Percentiles rank a stretch among this genome's conserved stretches.
phyloP scores from a whole-genome alignment of 2,113 vertebrate species.

The Chlamydotis undulata region DNA sequence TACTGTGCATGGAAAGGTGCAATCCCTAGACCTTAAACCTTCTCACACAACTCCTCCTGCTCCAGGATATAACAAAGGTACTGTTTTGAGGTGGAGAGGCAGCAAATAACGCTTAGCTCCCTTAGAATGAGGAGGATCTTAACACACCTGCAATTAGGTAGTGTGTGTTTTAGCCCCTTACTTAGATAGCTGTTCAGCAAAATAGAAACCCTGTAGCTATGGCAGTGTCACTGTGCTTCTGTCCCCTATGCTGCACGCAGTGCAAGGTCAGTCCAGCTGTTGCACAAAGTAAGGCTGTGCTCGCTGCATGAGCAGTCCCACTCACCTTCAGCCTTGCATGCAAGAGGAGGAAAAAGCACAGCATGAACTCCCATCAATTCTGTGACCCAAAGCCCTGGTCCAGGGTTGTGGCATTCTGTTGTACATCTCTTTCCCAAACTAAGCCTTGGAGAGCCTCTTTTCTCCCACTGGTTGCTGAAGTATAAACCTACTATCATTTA shows the following conservation, averaged over 20 bases:
- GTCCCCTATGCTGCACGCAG: neutral
- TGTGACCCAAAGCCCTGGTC: neutral
- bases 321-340: neutral
- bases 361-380: neutral
- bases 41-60: neutral
- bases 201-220: neutral
- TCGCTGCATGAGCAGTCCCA: neutral
- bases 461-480: neutral
- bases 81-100: neutral
- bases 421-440: neutral
- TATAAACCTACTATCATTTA: neutral
- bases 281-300: neutral
- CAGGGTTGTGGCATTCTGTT: neutral
- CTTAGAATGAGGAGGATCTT: neutral
- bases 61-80: neutral
- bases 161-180: neutral
- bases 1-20: neutral
- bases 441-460: neutral
- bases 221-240: neutral
- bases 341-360: neutral
- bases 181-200: neutral
- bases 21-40: neutral
- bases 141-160: neutral
- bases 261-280: neutral
- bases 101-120: neutral